Evolutionary conservation across 2,797 vertebrate genomes (phyloP).

Genomic region (Chelon auratus): DNA sequence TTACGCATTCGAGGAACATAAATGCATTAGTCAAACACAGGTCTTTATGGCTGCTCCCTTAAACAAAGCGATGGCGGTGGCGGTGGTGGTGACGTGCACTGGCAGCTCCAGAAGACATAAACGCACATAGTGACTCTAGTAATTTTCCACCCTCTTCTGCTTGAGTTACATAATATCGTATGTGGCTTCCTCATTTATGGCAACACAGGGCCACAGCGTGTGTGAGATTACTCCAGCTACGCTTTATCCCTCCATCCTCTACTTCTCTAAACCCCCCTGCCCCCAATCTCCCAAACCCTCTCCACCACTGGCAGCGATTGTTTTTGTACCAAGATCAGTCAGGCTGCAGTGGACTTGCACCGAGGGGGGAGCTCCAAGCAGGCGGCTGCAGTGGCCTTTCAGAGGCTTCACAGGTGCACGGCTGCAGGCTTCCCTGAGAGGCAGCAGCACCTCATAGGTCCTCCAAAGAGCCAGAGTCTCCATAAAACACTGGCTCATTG

Average conservation of each 20-base stretch:
- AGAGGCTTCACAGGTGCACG: conserved; percentile 49
- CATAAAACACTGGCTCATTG: conserved; percentile 28
- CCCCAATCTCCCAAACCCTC: conserved; percentile 50
- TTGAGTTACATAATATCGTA: conserved; percentile 68
- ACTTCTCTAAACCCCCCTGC: conserved; percentile 54
- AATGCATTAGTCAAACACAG: not conserved
- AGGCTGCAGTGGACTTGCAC: conserved; percentile 10
- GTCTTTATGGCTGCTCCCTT: not conserved
- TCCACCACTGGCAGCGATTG: conserved; percentile 39
- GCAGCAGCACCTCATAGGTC: conserved; percentile 12
- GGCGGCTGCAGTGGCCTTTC: conserved; percentile 35
- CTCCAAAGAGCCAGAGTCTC: conserved; percentile 16
- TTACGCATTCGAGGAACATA: not conserved
- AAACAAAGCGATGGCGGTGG: not conserved
- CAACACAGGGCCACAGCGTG: conserved; percentile 57
- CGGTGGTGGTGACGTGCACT: conserved; percentile 12
- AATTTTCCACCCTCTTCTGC: conserved; percentile 69
- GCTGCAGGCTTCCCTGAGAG: conserved; percentile 44
- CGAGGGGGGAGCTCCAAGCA: conserved; percentile 7
- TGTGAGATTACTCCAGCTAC: conserved; percentile 68
- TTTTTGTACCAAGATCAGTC: conserved; percentile 46
- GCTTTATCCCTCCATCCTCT: conserved; percentile 58
- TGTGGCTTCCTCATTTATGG: conserved; percentile 68
- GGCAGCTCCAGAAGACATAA: conserved; percentile 49
- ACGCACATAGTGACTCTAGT: conserved; percentile 60